Conservation (phyloP, 1,140 invertebrate genomes). For the Lucilia sericata region DNA sequence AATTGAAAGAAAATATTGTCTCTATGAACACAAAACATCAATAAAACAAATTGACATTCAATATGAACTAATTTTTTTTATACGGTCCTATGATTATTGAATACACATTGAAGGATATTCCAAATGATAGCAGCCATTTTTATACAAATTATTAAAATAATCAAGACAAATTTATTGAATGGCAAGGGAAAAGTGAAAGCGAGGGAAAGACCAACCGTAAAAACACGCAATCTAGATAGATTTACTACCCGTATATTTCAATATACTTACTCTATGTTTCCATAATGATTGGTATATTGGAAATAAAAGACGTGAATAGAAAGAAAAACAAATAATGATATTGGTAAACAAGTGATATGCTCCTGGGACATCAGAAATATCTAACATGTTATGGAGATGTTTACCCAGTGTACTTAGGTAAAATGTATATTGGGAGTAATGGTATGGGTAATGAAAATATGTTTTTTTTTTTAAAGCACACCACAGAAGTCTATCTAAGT, state of each 20-base stretch:
- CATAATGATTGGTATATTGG: slow-evolving; percentile 18
- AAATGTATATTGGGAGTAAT: background rate
- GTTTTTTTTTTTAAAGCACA: no score
- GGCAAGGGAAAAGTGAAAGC: background rate
- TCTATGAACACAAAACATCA: background rate
- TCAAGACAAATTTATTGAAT: background rate
- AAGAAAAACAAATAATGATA: slow-evolving; percentile 9
- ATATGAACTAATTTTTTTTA: slow-evolving; percentile 1
- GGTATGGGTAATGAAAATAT: background rate
- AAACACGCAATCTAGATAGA: background rate
- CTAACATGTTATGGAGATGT: background rate
- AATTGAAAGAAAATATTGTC: slow-evolving; percentile 29
- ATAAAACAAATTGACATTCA: slow-evolving; percentile 5
- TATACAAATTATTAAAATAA: slow-evolving; percentile 9
- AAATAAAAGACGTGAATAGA: background rate
- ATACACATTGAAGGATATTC: background rate
- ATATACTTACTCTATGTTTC: background rate
- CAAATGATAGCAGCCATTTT: background rate
- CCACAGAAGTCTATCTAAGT: no score
- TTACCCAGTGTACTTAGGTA: background rate
- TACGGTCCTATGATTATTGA: background rate
- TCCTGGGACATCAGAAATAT: background rate
- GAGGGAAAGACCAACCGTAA: background rate
- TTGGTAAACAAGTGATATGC: slow-evolving; percentile 21
- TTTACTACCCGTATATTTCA: slow-evolving; percentile 15